Conservation (phyloP, 2,113 vertebrate species). For the Colaptes auratus region DNA sequence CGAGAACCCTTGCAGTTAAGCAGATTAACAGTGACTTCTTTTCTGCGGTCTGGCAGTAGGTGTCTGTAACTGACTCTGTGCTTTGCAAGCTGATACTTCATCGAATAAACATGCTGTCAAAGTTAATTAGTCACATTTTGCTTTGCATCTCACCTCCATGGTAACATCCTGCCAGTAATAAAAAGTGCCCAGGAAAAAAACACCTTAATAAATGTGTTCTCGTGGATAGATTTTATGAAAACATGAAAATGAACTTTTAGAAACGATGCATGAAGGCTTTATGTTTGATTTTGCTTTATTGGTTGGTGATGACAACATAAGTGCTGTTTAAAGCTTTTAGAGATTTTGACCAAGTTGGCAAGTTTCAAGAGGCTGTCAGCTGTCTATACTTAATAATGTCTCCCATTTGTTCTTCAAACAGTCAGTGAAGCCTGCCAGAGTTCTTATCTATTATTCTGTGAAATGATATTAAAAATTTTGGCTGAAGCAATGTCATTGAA, state of each 20-base stretch:
- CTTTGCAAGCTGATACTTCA: conserved; percentile 28
- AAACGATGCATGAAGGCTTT: neutral
- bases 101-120: neutral
- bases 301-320: conserved; percentile 15
- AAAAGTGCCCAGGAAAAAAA: neutral
- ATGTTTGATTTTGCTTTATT: conserved; percentile 1
- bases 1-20: neutral
- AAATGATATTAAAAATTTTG: neutral
- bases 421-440: neutral
- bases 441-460: neutral
- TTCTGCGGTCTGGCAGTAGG: conserved; percentile 14
- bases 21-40: conserved; percentile 26
- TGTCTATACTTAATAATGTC: neutral
- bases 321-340: neutral
- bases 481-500: neutral
- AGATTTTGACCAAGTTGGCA: neutral
- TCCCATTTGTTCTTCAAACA: neutral
- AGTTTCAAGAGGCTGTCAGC: neutral
- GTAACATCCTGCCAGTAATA: neutral
- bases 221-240: neutral
- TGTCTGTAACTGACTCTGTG: conserved; percentile 9
- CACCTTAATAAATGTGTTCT: neutral
- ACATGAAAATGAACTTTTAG: neutral
- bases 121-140: conserved; percentile 42
- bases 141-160: neutral